A percentile compares a stretch with the other conserved stretches of the same genome.
Evolutionary conservation across 2,888 invertebrate species (phyloP).

Genomic region (Scaptomyza flava): DNA sequence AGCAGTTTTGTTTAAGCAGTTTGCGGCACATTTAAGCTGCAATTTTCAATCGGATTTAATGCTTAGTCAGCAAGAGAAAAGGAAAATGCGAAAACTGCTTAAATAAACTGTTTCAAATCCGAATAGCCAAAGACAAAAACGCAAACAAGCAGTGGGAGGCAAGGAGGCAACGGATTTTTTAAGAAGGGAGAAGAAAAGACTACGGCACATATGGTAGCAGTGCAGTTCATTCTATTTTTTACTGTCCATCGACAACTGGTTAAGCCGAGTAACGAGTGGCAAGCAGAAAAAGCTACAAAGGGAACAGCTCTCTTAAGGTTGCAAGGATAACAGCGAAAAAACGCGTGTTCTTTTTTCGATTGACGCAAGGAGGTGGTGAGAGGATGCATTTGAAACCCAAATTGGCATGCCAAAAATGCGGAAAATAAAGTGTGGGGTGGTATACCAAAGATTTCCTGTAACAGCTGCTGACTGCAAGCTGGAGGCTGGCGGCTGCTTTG

Average conservation of each 20-base stretch:
- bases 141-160: slow-evolving; percentile 1
- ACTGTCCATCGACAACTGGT: slow-evolving; percentile 28
- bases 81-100: slow-evolving; percentile 34
- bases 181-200: background rate
- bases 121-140: slow-evolving; percentile 14
- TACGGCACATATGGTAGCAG: slow-evolving; percentile 16
- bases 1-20: slow-evolving; percentile 14
- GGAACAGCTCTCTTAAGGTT: slow-evolving; percentile 15
- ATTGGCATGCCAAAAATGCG: slow-evolving; percentile 52
- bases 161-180: slow-evolving; percentile 1
- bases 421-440: slow-evolving; percentile 1
- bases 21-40: slow-evolving; percentile 36
- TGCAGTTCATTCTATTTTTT: slow-evolving; percentile 23
- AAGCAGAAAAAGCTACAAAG: slow-evolving; percentile 25
- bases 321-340: slow-evolving; percentile 33
- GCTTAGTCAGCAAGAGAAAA: slow-evolving; percentile 30
- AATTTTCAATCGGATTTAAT: slow-evolving; percentile 49
- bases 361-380: slow-evolving; percentile 12
- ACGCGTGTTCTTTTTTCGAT: slow-evolving; percentile 14
- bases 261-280: slow-evolving; percentile 8
- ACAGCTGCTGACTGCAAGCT: slow-evolving; percentile 34
- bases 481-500: slow-evolving; percentile 57
- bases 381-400: slow-evolving; percentile 66
- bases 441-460: slow-evolving; percentile 26
- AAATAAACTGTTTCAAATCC: slow-evolving; percentile 44